Percentiles rank a stretch among this genome's conserved stretches.
These are phyloP conservation scores for Parthenolecanium corni DNA, from an alignment of 2,888 invertebrate species.

Conservation along the genomic window DNA sequence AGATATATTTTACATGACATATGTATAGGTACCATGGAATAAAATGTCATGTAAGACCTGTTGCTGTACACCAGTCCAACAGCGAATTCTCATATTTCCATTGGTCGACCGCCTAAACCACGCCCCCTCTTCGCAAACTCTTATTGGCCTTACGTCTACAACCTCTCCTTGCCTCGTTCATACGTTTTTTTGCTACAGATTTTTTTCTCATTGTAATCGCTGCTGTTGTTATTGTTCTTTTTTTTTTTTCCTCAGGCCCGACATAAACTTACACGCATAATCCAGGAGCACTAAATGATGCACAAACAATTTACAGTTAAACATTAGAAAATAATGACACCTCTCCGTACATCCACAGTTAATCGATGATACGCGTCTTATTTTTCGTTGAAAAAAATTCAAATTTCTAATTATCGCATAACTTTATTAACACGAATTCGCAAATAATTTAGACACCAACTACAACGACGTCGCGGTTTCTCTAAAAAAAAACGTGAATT, in stretches of 20 bases:
- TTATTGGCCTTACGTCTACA: conserved; percentile 17
- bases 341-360: conserved; percentile 13
- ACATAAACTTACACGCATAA: conserved; percentile 17
- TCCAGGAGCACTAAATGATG: conserved; percentile 10
- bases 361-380: conserved; percentile 23
- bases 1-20: no score
- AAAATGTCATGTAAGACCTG: not conserved
- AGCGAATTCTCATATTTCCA: not conserved
- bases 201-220: no score
- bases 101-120: not conserved
- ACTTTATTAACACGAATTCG: not conserved
- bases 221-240: no score
- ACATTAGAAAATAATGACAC: conserved; percentile 24
- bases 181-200: no score
- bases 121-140: conserved; percentile 4
- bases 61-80: not conserved
- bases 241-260: conserved; percentile 9
- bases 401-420: not conserved
- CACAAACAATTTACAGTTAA: conserved; percentile 14
- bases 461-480: no score
- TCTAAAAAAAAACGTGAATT: no score
- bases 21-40: no score
- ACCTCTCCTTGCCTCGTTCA: not conserved
- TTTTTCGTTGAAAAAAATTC: no score
- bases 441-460: not conserved